Percentiles rank a stretch among this genome's conserved stretches.
phyloP scores from a whole-genome alignment of 37 sponge, comb jelly and placozoan species.

The Diacarnus erythraeanus region DNA sequence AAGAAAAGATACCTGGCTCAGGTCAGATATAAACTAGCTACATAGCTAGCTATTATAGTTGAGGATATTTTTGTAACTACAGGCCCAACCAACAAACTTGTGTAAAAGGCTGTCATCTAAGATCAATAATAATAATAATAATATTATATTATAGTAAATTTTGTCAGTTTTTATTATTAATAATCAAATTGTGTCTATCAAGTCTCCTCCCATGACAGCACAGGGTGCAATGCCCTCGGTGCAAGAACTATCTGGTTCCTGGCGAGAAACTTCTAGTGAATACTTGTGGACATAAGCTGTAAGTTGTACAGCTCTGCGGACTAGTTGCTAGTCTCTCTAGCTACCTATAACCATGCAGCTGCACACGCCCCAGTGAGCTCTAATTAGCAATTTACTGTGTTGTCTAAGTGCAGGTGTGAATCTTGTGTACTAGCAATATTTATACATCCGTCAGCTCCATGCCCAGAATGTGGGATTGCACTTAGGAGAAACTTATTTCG shows the following conservation, averaged over 20 bases:
- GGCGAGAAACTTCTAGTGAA: constrained; percentile 90
- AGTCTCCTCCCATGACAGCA: neutral
- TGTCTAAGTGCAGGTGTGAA: constrained; percentile 88
- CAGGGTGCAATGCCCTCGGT: constrained; percentile 89
- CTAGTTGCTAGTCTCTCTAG: neutral
- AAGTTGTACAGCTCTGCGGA: constrained; percentile 3
- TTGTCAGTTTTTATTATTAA: no score
- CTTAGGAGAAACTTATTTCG: constrained; percentile 82
- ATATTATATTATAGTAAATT: no score
- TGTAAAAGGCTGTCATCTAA: neutral
- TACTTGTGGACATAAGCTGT: constrained; percentile 95
- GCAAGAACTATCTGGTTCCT: constrained; percentile 92
- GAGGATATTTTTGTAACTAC: neutral
- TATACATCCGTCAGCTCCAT: constrained; percentile 87
- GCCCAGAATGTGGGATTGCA: constrained; percentile 83
- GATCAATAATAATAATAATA: no score
- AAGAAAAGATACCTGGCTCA: constrained; percentile 16
- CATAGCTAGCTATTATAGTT: neutral
- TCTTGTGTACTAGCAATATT: constrained; percentile 90
- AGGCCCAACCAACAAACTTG: neutral
- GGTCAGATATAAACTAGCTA: neutral
- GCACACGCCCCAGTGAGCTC: neutral
- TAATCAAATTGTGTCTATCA: no score
- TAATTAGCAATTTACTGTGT: neutral
- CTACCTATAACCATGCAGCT: neutral